These are phyloP conservation scores for Anabas testudineus DNA, from an alignment of 2,797 vertebrate genomes.

Conservation along the genomic window DNA sequence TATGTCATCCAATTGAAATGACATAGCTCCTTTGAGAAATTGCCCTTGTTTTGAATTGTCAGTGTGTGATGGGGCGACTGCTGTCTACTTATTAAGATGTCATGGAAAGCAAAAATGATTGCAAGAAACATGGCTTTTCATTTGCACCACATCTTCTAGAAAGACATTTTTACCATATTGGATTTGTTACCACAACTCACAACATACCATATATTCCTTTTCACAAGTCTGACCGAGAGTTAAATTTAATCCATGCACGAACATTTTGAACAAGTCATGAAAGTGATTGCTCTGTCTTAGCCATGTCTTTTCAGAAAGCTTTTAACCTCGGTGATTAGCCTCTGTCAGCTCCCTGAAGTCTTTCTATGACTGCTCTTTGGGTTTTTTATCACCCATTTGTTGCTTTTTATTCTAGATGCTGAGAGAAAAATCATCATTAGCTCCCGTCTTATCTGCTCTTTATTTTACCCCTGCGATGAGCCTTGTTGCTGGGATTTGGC, in stretches of 20 bases:
- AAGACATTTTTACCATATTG: conserved; percentile 8
- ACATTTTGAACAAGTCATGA: conserved; percentile 49
- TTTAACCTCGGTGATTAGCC: conserved; percentile 75
- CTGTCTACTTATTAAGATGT: conserved; percentile 25
- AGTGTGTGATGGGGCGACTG: background rate
- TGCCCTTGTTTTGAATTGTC: conserved; percentile 31
- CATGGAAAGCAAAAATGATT: conserved; percentile 20
- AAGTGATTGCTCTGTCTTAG: conserved; percentile 53
- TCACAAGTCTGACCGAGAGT: conserved; percentile 43
- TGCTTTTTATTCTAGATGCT: conserved; percentile 65
- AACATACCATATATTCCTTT: conserved; percentile 11
- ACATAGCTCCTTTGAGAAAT: conserved; percentile 39
- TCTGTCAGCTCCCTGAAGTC: conserved; percentile 63
- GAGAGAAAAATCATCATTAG: conserved; percentile 74
- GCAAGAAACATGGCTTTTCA: conserved; percentile 20
- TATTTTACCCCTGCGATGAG: conserved; percentile 75
- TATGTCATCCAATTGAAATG: conserved; percentile 46
- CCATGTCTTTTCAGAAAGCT: conserved; percentile 60
- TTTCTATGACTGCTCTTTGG: conserved; percentile 67
- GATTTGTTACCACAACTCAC: conserved; percentile 4
- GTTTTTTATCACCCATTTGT: conserved; percentile 70
- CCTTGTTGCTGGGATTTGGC: conserved; percentile 76
- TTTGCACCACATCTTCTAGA: conserved; percentile 13
- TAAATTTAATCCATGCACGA: conserved; percentile 41
- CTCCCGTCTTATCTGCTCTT: conserved; percentile 74